phyloP scores from a whole-genome alignment of 2,888 invertebrate genomes.

The Saturnia japonica region DNA sequence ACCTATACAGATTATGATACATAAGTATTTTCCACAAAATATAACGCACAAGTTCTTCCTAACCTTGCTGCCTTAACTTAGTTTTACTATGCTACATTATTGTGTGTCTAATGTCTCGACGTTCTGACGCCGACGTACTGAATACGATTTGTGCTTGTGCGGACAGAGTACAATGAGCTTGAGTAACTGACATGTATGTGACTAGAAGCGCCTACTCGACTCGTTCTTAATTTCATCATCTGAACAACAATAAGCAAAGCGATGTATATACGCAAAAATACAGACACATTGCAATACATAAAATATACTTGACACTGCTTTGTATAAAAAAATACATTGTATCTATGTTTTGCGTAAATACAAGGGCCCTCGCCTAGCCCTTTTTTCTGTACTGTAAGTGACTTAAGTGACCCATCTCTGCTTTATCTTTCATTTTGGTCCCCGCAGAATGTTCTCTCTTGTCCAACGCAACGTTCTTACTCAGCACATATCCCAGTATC shows the following conservation, averaged over 20 bases:
- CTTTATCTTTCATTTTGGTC: constrained; percentile 20
- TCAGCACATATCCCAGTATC: constrained; percentile 59
- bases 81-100: no score
- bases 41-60: no score
- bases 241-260: not conserved
- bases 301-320: not conserved
- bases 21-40: no score
- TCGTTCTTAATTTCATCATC: not conserved
- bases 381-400: not conserved
- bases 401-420: constrained; percentile 18
- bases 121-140: not conserved
- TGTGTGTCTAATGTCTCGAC: no score
- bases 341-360: constrained; percentile 2
- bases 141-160: not conserved
- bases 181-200: not conserved
- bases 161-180: not conserved
- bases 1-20: no score
- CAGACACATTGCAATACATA: not conserved
- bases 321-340: not conserved
- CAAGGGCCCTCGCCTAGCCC: not conserved
- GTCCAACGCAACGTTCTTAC: constrained; percentile 66
- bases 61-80: no score
- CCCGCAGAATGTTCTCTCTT: constrained; percentile 66
- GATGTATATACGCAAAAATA: constrained; percentile 1
- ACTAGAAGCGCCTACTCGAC: not conserved